Evolutionary conservation across 2,888 invertebrate genomes (phyloP).

Genomic region (Eristalis intricaria): DNA sequence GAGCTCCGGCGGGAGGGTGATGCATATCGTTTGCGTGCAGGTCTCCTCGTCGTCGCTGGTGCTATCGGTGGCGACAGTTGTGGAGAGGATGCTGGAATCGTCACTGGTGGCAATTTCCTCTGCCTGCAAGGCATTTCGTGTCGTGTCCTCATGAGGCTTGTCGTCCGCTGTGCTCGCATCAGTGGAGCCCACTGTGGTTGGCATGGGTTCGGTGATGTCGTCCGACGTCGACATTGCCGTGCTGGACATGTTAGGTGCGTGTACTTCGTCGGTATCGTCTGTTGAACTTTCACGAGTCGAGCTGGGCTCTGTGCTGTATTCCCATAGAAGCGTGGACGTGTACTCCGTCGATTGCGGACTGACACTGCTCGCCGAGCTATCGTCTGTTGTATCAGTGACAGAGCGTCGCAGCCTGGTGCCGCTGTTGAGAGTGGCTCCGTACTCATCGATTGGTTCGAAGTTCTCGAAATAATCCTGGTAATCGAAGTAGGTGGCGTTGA

Average conservation of each 20-base stretch:
- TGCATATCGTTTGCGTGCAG: slow-evolving; percentile 67
- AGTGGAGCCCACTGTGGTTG: slow-evolving; percentile 28
- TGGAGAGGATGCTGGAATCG: slow-evolving; percentile 38
- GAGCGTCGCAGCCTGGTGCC: slow-evolving; percentile 47
- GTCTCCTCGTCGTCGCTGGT: slow-evolving; percentile 24
- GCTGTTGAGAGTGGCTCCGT: slow-evolving; percentile 24
- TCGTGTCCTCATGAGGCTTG: slow-evolving; percentile 43
- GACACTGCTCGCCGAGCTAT: slow-evolving; percentile 4
- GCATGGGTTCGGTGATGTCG: slow-evolving; percentile 26
- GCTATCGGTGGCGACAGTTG: slow-evolving; percentile 3
- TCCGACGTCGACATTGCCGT: slow-evolving; percentile 23
- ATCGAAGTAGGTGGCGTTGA: slow-evolving; percentile 77
- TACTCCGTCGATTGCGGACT: slow-evolving; percentile 16
- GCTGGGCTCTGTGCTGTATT: slow-evolving; percentile 31
- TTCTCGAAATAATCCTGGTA: slow-evolving; percentile 79
- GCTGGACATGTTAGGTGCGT: slow-evolving; percentile 36
- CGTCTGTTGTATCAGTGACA: background rate
- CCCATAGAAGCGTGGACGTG: slow-evolving; percentile 8
- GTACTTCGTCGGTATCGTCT: slow-evolving; percentile 3
- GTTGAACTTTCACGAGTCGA: slow-evolving; percentile 18
- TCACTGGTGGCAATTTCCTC: slow-evolving; percentile 55
- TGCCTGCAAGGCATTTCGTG: slow-evolving; percentile 18
- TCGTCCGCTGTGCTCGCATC: slow-evolving; percentile 32
- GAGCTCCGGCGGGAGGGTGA: slow-evolving; percentile 52
- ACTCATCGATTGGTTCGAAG: slow-evolving; percentile 52